Conservation (phyloP, 2,797 vertebrate species). For the Nyctibius grandis region DNA sequence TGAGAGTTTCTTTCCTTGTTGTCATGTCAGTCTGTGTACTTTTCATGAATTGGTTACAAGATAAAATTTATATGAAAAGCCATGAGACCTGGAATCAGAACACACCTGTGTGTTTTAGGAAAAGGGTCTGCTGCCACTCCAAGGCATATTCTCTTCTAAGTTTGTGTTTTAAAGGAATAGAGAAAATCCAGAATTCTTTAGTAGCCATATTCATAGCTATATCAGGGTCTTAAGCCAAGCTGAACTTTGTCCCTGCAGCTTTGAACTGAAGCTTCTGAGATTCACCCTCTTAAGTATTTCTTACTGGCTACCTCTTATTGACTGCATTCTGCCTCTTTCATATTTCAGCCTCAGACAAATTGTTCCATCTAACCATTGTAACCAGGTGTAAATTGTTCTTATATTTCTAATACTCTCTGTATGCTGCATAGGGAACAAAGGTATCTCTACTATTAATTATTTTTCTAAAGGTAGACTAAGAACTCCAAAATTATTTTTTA, state of each 20-base stretch:
- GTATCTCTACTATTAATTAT: neutral
- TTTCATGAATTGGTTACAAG: neutral
- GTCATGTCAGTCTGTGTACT: neutral
- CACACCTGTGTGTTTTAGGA: fast-evolving
- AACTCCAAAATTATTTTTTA: neutral
- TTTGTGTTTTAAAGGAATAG: neutral
- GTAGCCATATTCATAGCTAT: neutral
- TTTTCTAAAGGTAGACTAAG: neutral
- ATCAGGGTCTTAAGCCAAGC: neutral
- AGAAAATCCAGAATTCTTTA: neutral
- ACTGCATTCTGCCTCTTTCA: neutral
- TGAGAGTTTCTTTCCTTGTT: neutral
- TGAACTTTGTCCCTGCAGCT: neutral
- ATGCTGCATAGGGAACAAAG: fast-evolving
- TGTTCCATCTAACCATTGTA: neutral
- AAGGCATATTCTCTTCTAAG: neutral
- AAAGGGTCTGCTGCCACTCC: neutral
- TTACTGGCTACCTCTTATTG: neutral
- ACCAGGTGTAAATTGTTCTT: neutral
- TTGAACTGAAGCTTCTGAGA: neutral
- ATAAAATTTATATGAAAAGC: neutral
- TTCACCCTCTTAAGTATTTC: neutral
- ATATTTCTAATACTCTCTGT: neutral
- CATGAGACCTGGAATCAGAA: neutral
- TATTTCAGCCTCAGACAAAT: neutral